These are phyloP conservation scores for Ochropacha duplaris DNA, from an alignment of 2,888 invertebrate genomes.

Conservation along the genomic window DNA sequence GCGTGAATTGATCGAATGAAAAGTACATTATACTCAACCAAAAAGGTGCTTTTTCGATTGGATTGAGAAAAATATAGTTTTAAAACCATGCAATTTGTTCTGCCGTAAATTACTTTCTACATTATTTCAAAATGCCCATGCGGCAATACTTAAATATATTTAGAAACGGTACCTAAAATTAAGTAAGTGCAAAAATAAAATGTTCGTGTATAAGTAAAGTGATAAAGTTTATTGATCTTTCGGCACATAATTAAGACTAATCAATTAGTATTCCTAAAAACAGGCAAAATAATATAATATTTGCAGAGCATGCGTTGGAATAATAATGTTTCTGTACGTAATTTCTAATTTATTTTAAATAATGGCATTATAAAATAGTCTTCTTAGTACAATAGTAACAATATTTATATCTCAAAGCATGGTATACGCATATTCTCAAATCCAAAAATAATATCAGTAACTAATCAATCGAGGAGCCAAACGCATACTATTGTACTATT, in stretches of 20 bases:
- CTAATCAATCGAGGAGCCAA: background rate
- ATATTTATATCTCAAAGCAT: background rate
- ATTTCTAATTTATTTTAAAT: background rate
- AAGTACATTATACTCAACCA: background rate
- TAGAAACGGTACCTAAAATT: background rate
- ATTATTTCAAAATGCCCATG: background rate
- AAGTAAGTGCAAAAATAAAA: background rate
- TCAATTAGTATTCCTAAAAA: background rate
- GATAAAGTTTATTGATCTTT: background rate
- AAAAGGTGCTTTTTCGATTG: background rate
- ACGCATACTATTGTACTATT: background rate
- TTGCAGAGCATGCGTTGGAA: background rate
- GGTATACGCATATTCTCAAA: background rate
- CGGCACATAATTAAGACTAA: background rate
- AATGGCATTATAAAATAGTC: background rate
- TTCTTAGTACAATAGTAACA: conserved; percentile 1
- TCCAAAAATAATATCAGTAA: background rate
- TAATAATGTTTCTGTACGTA: background rate
- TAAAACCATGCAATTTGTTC: background rate
- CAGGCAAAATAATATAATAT: background rate
- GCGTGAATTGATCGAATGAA: background rate
- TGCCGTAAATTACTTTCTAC: background rate
- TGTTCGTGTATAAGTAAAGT: background rate
- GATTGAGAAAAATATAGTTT: background rate
- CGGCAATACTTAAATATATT: background rate